Base-by-base conservation (phyloP, 2,797 vertebrate species). In the Chelon auratus region DNA sequence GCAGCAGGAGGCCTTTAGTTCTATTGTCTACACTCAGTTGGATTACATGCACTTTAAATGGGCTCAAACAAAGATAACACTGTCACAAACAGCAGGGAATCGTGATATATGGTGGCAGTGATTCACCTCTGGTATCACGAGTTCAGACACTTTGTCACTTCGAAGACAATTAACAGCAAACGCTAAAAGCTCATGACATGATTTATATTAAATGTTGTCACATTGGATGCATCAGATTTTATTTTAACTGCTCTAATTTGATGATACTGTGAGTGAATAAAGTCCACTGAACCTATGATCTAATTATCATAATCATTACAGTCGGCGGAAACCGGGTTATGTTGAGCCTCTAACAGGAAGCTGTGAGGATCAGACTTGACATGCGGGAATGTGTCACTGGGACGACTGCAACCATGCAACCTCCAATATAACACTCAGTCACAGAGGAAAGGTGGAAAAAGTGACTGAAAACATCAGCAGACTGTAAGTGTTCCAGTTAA, bases 321-420 rank as follows among this genome's bases (percentile, higher is more conserved):
- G 65, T 59, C 9, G 24, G 2, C 17, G 24, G 66, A 56, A 72
- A 72, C 37, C 0, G 3, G 62, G 51, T 52, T 77, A 63, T 63
- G 54, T 54, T 18, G 24, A 68, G 55, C 39, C 6, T 71, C 66
- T 79, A 70, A 77, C 83, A 73, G 82, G 83, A 87, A 78, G 51
- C 69, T 87, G 89, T 76, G 78, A 89, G 72, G 53, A 53, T 60
- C 51, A 48, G 50, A 68, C 57, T 10, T 55, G 61, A 74, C 87
- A 80, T 57, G 65, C 67, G 78, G 75, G 70, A 85, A 91, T 89
- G 75, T 86, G 61, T 88, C 88, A 87, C 33, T 12, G 53, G 45
- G 62, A 76, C 48, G 77, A 65, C 72, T 72, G 48, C 30, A 40
- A 69, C 60, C 12, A 17, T 0, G 6, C 13, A 24, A 20, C 37